phyloP scores from a whole-genome alignment of 2,797 vertebrate species.

The Macrochelys suwanniensis region DNA sequence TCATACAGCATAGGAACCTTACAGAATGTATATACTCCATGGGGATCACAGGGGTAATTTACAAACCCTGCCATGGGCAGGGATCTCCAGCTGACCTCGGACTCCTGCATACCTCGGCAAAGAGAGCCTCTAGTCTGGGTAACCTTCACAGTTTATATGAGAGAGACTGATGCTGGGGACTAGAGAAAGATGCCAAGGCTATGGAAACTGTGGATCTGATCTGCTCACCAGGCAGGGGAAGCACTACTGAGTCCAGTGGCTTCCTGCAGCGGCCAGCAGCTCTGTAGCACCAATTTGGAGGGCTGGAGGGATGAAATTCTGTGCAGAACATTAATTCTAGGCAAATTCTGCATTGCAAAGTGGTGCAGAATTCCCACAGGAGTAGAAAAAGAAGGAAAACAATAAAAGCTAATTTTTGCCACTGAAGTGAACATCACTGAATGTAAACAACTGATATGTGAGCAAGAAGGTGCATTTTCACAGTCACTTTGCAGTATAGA shows the following conservation, averaged over 20 bases:
- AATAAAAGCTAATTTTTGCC: not conserved
- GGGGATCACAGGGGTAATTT: not conserved
- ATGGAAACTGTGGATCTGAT: not conserved
- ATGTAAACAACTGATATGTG: not conserved
- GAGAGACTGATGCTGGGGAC: not conserved
- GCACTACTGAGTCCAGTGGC: not conserved
- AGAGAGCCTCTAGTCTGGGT: not conserved
- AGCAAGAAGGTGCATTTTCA: not conserved
- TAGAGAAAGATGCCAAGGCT: not conserved
- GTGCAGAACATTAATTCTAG: not conserved
- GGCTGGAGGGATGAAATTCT: not conserved
- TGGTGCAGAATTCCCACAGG: not conserved
- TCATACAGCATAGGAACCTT: not conserved
- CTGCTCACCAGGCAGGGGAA: not conserved
- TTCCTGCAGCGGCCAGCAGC: not conserved
- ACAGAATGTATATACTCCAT: not conserved
- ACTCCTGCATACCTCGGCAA: not conserved
- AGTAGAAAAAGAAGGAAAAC: not conserved
- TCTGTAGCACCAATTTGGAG: not conserved
- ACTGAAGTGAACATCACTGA: not conserved
- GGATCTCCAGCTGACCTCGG: not conserved
- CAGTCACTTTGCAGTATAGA: not conserved
- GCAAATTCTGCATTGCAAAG: not conserved
- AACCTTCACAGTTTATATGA: fast-evolving
- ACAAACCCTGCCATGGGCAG: not conserved